Conservation (phyloP, 2,888 invertebrate genomes). For the Crocallis elinguaria region DNA sequence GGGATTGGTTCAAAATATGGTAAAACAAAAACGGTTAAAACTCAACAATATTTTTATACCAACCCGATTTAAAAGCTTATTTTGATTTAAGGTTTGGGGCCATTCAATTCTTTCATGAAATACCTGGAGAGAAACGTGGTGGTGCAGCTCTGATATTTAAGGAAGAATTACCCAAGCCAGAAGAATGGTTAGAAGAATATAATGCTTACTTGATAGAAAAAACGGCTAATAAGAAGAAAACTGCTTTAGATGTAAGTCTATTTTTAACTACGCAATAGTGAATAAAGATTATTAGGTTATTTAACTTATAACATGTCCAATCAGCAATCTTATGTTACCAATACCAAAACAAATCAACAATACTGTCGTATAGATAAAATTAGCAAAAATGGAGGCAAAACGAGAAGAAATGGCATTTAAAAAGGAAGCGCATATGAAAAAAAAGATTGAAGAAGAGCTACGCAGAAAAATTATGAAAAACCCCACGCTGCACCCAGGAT, state of each 20-base stretch:
- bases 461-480: slow-evolving; percentile 69
- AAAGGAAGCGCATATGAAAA: slow-evolving; percentile 49
- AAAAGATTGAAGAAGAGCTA: slow-evolving; percentile 52
- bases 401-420: slow-evolving; percentile 47
- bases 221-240: slow-evolving; percentile 56
- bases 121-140: slow-evolving; percentile 56
- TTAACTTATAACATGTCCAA: too few species aligned
- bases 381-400: slow-evolving; percentile 53
- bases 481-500: slow-evolving; percentile 68
- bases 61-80: not conserved
- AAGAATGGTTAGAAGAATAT: slow-evolving; percentile 62
- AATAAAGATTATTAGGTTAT: not conserved
- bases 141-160: slow-evolving; percentile 58
- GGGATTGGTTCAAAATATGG: slow-evolving; percentile 70
- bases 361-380: slow-evolving; percentile 3
- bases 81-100: slow-evolving; percentile 57
- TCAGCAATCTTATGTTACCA: too few species aligned
- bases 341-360: too few species aligned
- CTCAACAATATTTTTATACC: not conserved
- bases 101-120: slow-evolving; percentile 58
- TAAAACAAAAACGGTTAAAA: too few species aligned
- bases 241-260: slow-evolving; percentile 20
- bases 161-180: slow-evolving; percentile 58
- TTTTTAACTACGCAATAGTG: not conserved
- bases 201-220: slow-evolving; percentile 48